Evolutionary conservation across 1,140 invertebrate species (phyloP).

Genomic region (Drosophila saltans): DNA sequence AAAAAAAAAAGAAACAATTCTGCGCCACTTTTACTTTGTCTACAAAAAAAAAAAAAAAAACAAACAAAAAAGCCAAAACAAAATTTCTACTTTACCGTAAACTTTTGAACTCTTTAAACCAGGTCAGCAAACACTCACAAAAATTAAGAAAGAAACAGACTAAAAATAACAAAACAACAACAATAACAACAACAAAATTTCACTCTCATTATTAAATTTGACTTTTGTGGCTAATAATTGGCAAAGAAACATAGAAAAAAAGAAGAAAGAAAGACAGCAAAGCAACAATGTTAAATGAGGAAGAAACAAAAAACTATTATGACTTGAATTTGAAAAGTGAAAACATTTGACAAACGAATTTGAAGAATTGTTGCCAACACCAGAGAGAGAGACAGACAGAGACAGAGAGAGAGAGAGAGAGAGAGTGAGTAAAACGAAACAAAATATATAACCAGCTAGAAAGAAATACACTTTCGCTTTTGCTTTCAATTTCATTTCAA

Average conservation of each 20-base stretch:
- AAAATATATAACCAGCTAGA: slow-evolving; percentile 37
- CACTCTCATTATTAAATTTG: slow-evolving; percentile 60
- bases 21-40: slow-evolving; percentile 38
- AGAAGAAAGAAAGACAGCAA: slow-evolving; percentile 23
- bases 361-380: slow-evolving; percentile 61
- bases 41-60: too few species aligned
- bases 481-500: slow-evolving; percentile 80
- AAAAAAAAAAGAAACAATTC: slow-evolving; percentile 29
- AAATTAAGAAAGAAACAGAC: slow-evolving; percentile 1
- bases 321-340: slow-evolving; percentile 49
- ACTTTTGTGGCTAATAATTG: slow-evolving; percentile 46
- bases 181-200: slow-evolving; percentile 28
- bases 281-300: slow-evolving; percentile 22
- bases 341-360: slow-evolving; percentile 71
- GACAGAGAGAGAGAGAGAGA: slow-evolving; percentile 9
- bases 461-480: slow-evolving; percentile 75
- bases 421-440: slow-evolving; percentile 22
- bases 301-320: slow-evolving; percentile 22
- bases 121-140: slow-evolving; percentile 38
- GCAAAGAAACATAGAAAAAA: slow-evolving; percentile 16
- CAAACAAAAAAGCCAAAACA: too few species aligned
- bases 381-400: neutral
- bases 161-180: neutral
- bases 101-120: slow-evolving; percentile 50
- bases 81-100: slow-evolving; percentile 23